Evolutionary conservation across 2,888 invertebrate species (phyloP).

Genomic region (Tenthredo livida): DNA sequence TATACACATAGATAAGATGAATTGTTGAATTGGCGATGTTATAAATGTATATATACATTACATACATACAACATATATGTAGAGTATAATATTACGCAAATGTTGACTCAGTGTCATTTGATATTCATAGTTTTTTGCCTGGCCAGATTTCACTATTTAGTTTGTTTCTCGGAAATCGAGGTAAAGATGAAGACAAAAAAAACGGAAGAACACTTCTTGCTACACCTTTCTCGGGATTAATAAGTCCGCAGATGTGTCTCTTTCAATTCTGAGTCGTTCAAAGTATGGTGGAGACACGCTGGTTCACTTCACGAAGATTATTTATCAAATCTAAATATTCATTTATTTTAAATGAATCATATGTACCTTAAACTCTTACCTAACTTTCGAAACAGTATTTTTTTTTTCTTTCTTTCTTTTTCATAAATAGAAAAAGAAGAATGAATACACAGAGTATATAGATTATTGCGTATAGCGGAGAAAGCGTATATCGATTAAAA

Average conservation of each 20-base stretch:
- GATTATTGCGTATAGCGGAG: not conserved
- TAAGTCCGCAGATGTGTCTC: constrained; percentile 58
- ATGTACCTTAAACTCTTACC: no score
- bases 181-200: not conserved
- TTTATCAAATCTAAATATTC: not conserved
- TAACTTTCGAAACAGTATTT: not conserved
- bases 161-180: constrained; percentile 5
- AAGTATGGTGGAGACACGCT: constrained; percentile 42
- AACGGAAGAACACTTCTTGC: constrained; percentile 40
- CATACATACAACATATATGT: not conserved
- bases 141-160: constrained; percentile 5
- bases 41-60: not conserved
- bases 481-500: constrained; percentile 5
- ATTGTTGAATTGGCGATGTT: not conserved
- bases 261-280: constrained; percentile 34
- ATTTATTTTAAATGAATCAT: not conserved
- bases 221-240: constrained; percentile 62
- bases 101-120: constrained; percentile 37
- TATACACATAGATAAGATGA: not conserved
- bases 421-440: not conserved
- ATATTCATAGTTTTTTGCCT: constrained; percentile 39
- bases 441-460: not conserved
- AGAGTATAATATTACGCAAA: constrained; percentile 3
- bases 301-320: constrained; percentile 51
- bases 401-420: not conserved